These are phyloP conservation scores for Limulus polyphemus DNA, from an alignment of 2,888 invertebrate species.

Conservation along the genomic window DNA sequence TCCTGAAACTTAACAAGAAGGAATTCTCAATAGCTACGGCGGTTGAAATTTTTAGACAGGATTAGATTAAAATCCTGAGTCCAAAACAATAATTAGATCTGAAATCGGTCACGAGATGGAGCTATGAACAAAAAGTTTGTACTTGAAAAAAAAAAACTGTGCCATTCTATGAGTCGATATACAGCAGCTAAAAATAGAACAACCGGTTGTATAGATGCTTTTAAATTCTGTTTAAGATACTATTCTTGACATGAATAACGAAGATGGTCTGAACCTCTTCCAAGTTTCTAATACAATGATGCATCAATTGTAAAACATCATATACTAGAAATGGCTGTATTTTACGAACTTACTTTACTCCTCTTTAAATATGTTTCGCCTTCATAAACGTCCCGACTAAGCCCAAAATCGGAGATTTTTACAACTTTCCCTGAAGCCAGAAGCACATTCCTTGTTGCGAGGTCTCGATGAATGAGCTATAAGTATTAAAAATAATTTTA, in stretches of 20 bases:
- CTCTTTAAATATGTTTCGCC: slow-evolving; percentile 67
- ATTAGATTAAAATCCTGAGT: too few relatives aligned
- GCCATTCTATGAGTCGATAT: too few relatives aligned
- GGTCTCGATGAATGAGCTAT: slow-evolving; percentile 64
- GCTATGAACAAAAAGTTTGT: too few relatives aligned
- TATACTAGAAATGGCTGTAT: slow-evolving; percentile 14
- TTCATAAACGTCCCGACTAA: slow-evolving; percentile 68
- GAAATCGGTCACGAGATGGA: too few relatives aligned
- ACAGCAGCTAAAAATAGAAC: too few relatives aligned
- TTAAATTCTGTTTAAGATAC: background rate
- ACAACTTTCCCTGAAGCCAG: slow-evolving; percentile 61
- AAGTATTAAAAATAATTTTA: slow-evolving; percentile 22
- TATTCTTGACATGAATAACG: background rate
- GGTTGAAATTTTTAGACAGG: too few relatives aligned
- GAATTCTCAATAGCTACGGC: too few relatives aligned
- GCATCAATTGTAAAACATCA: slow-evolving; percentile 1
- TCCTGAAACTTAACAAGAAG: too few relatives aligned
- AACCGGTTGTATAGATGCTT: too few relatives aligned
- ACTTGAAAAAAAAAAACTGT: too few relatives aligned
- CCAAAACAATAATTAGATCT: too few relatives aligned
- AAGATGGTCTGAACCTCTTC: slow-evolving; percentile 43
- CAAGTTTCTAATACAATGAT: slow-evolving; percentile 32
- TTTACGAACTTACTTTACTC: slow-evolving; percentile 55
- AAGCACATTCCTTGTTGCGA: slow-evolving; percentile 67
- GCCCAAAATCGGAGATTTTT: slow-evolving; percentile 71